Evolutionary conservation across 2,888 invertebrate species (phyloP).

Genomic region (Acanthopleura granulata): DNA sequence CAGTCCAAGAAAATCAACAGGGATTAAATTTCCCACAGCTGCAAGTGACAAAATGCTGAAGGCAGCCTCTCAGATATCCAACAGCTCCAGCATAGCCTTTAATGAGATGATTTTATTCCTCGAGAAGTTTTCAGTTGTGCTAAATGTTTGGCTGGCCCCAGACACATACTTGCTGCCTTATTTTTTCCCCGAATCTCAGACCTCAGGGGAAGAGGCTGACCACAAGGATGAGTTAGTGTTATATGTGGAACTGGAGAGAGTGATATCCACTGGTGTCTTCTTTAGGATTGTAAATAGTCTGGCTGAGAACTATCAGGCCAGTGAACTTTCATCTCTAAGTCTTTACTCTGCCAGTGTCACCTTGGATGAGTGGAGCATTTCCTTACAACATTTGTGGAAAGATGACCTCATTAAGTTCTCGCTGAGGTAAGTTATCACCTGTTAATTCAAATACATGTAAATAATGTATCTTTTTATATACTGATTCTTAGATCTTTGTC

Average conservation of each 20-base stretch:
- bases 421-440: background rate
- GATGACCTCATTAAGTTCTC: background rate
- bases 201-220: background rate
- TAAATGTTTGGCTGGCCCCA: background rate
- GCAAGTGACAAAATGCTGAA: background rate
- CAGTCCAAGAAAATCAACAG: background rate
- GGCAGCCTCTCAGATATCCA: background rate
- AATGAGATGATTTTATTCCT: background rate
- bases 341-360: background rate
- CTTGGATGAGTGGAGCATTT: background rate
- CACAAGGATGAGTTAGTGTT: background rate
- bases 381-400: background rate
- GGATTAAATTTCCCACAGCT: conserved; percentile 10
- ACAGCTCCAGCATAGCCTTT: background rate
- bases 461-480: no score
- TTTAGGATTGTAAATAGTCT: background rate
- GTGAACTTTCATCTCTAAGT: background rate
- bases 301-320: background rate
- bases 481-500: no score
- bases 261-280: background rate
- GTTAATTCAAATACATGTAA: no score
- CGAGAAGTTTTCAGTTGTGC: background rate
- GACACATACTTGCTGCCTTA: background rate
- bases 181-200: background rate
- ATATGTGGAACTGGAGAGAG: conserved; percentile 3